Conservation (phyloP, 2,797 vertebrate genomes). For the Onychomys arenicola region DNA sequence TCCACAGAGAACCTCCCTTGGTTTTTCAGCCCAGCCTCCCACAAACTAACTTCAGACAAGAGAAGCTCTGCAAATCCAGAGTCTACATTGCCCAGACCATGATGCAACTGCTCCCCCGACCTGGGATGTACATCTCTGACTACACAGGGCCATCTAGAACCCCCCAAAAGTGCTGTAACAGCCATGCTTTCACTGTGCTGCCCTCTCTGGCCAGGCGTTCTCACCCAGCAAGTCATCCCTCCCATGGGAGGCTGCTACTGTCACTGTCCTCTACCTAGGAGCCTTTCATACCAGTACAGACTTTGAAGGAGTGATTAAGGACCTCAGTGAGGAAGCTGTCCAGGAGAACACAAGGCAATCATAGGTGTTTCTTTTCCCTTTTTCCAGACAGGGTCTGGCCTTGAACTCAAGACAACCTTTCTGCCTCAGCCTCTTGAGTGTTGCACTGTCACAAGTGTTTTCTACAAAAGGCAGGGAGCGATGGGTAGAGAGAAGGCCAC, state of each 20-base stretch:
- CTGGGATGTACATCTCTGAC: neutral
- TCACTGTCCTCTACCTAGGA: neutral
- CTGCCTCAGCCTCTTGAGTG: neutral
- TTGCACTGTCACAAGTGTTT: neutral
- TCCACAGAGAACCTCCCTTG: accelerated
- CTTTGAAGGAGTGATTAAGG: neutral
- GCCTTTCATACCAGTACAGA: neutral
- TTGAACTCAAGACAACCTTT: neutral
- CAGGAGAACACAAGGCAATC: neutral
- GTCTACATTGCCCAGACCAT: too few relatives aligned
- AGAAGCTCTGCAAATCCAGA: accelerated
- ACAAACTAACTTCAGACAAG: neutral
- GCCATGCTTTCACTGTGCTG: neutral
- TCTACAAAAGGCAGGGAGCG: neutral
- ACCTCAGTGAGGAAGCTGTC: neutral
- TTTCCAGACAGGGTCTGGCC: neutral
- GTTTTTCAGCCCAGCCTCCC: neutral
- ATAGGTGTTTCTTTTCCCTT: neutral
- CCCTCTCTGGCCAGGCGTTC: neutral
- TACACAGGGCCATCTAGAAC: neutral
- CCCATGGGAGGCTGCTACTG: neutral
- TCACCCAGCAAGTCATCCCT: neutral
- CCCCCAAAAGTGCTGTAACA: neutral
- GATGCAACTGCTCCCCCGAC: accelerated
- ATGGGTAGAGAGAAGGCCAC: accelerated